Conservation (phyloP, 2,797 vertebrate species). For the Molossus molossus region DNA sequence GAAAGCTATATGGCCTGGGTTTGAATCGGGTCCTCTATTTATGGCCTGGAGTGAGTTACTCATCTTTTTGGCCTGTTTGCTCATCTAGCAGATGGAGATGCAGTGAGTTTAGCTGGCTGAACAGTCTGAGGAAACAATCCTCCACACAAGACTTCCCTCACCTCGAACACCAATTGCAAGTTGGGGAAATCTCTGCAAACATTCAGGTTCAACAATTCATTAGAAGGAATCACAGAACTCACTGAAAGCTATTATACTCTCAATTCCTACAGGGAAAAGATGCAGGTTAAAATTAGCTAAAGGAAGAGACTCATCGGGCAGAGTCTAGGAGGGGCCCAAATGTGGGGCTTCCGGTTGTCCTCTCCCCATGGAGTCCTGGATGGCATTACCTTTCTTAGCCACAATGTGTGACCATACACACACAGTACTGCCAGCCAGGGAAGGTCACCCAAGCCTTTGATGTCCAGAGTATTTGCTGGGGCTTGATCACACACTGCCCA, state of each 20-base stretch:
- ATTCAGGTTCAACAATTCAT: neutral
- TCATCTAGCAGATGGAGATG: neutral
- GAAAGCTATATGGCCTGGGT: neutral
- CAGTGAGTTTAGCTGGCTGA: neutral
- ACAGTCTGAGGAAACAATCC: neutral
- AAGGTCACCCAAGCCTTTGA: too few relatives aligned
- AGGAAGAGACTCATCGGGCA: neutral
- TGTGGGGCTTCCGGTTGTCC: neutral
- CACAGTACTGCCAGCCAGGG: too few relatives aligned
- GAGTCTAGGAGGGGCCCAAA: neutral
- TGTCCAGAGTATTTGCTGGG: too few relatives aligned
- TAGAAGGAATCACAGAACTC: neutral
- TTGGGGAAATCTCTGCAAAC: neutral
- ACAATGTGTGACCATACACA: too few relatives aligned
- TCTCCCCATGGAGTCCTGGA: neutral
- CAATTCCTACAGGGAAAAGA: neutral
- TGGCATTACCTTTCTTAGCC: neutral
- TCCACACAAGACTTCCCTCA: slow-evolving; percentile 1
- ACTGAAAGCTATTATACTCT: neutral
- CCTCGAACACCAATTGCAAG: neutral
- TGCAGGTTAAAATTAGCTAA: neutral
- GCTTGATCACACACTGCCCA: too few relatives aligned
- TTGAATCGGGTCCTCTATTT: neutral
- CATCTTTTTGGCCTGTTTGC: slow-evolving; percentile 18
- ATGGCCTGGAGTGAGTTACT: neutral